Percentiles rank a stretch among this genome's conserved stretches.
phyloP scores from a whole-genome alignment of 1,140 invertebrate species.

The Scaptomyza montana region DNA sequence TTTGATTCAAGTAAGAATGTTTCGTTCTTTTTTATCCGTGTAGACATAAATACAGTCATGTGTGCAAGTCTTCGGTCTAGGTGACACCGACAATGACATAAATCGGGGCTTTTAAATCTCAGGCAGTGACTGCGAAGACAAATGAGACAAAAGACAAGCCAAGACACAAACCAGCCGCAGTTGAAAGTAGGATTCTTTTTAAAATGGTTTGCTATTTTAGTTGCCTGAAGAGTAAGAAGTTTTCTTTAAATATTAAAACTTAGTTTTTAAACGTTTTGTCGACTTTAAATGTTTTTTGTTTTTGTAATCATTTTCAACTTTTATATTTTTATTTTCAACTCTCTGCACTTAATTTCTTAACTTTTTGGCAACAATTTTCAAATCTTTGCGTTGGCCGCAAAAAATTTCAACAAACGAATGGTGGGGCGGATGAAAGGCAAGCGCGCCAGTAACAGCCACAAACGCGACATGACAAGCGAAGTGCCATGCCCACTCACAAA shows the following conservation, averaged over 20 bases:
- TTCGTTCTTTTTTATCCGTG: no score
- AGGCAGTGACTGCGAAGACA: not conserved
- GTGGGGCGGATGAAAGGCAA: constrained; percentile 1
- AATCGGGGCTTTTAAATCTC: constrained; percentile 51
- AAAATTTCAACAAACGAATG: constrained; percentile 29
- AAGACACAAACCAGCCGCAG: constrained; percentile 38
- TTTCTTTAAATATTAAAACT: no score
- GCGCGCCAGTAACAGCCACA: constrained; percentile 34
- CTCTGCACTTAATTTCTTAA: not conserved
- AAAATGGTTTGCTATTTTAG: no score
- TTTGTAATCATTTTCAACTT: not conserved
- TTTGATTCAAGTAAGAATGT: no score
- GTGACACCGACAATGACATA: constrained; percentile 46
- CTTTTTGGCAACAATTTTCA: constrained; percentile 27
- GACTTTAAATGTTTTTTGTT: no score
- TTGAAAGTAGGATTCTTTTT: constrained; percentile 22
- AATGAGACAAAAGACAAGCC: constrained; percentile 57
- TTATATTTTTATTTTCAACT: not conserved
- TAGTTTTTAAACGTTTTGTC: no score
- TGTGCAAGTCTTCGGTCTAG: constrained; percentile 21
- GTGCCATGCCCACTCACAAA: constrained; percentile 13
- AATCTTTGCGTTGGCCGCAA: constrained; percentile 38
- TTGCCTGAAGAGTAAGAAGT: no score
- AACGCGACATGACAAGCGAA: constrained; percentile 43
- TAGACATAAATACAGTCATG: not conserved